Evolutionary conservation across 1,140 invertebrate species (phyloP).

Genomic region (Delia radicum): DNA sequence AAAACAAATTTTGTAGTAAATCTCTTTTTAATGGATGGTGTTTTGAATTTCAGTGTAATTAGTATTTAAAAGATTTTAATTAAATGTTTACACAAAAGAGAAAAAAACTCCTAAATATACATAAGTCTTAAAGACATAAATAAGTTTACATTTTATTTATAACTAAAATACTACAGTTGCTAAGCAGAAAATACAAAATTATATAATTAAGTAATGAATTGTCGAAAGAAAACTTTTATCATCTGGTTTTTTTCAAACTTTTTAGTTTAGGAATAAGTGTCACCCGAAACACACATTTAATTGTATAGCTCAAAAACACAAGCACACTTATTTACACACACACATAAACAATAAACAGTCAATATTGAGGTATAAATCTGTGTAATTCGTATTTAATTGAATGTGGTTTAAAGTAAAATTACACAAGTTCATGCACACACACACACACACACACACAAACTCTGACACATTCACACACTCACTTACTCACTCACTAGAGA

Average conservation of each 20-base stretch:
- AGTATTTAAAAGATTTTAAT: background rate
- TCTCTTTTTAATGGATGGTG: background rate
- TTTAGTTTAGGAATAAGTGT: background rate
- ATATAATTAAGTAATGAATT: background rate
- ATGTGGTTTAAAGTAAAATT: conserved; percentile 2
- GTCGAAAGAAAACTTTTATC: background rate
- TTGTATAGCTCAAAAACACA: background rate
- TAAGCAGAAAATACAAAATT: background rate
- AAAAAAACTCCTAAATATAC: too few relatives aligned
- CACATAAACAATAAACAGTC: background rate
- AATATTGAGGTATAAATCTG: conserved; percentile 1
- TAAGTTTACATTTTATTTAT: too few relatives aligned
- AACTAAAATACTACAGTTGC: too few relatives aligned
- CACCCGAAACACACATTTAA: background rate
- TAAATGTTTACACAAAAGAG: background rate
- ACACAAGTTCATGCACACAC: background rate
- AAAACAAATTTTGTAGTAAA: too few relatives aligned
- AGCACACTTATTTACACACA: background rate
- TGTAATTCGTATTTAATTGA: conserved; percentile 2
- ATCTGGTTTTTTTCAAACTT: too few relatives aligned
- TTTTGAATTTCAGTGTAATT: background rate
- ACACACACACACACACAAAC: background rate
- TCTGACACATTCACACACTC: background rate
- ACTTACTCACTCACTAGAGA: background rate
- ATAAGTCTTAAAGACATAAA: too few relatives aligned